Conservation (phyloP, 2,888 invertebrate species). For the Agrotis puta region DNA sequence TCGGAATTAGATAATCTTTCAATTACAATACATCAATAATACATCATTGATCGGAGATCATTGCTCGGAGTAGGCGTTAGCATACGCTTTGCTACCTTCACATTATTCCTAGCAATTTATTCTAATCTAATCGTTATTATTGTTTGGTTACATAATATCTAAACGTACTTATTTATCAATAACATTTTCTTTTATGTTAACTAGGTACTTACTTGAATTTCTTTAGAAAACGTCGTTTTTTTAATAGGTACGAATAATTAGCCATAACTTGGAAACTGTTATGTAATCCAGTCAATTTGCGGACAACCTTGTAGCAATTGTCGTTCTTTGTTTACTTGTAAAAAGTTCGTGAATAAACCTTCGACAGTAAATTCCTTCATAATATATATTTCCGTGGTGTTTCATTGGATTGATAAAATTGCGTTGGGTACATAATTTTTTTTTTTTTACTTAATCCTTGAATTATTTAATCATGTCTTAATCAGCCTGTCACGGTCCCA, state of each 20-base stretch:
- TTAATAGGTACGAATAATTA: neutral
- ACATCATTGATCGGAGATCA: too few relatives aligned
- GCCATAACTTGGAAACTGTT: slow-evolving; percentile 37
- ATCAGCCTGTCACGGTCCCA: neutral
- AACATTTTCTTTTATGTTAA: neutral
- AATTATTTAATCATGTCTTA: neutral
- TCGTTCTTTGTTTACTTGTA: slow-evolving; percentile 20
- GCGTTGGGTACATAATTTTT: too few relatives aligned
- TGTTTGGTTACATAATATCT: neutral
- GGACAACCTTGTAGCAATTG: slow-evolving; percentile 38
- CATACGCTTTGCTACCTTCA: neutral
- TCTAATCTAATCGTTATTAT: neutral
- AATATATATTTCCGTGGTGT: neutral
- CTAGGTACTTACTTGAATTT: neutral
- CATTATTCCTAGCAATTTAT: slow-evolving; percentile 6
- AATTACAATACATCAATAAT: too few relatives aligned
- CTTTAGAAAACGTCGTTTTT: slow-evolving; percentile 5
- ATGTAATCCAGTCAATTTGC: slow-evolving; percentile 43
- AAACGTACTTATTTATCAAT: neutral
- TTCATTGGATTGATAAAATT: neutral
- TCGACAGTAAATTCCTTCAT: neutral
- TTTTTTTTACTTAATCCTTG: neutral
- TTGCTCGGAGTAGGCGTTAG: too few relatives aligned
- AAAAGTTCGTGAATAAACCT: slow-evolving; percentile 1
- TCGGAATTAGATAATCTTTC: neutral